Percentiles rank a stretch among this genome's conserved stretches.
Evolutionary conservation across 2,888 invertebrate species (phyloP).

Genomic region (Idaea dimidiata): DNA sequence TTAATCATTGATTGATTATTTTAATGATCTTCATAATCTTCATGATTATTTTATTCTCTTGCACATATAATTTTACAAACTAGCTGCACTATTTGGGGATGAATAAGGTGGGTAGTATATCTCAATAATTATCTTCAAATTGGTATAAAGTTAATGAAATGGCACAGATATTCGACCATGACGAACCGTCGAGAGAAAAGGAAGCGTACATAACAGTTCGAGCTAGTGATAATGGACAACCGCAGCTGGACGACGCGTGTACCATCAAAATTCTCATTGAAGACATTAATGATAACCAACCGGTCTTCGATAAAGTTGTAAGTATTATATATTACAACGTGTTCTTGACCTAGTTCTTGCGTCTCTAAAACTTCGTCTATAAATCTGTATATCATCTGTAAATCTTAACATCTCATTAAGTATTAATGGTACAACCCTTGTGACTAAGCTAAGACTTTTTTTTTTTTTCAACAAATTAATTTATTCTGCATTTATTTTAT

Average conservation of each 20-base stretch:
- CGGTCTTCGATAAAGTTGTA: conserved; percentile 90
- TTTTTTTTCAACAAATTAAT: too few species aligned
- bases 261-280: conserved; percentile 94
- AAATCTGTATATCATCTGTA: too few species aligned
- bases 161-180: conserved; percentile 89
- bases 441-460: too few species aligned
- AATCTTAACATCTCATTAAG: not conserved
- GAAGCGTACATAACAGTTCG: conserved; percentile 92
- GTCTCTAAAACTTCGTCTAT: too few species aligned
- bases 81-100: not conserved
- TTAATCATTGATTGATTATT: not conserved
- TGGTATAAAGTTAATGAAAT: conserved; percentile 19
- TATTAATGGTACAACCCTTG: not conserved
- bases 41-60: not conserved
- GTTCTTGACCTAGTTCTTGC: too few species aligned
- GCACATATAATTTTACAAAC: not conserved
- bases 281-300: conserved; percentile 96
- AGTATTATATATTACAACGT: conserved; percentile 52
- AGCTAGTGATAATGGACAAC: conserved; percentile 95
- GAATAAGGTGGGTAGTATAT: conserved; percentile 37
- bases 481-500: not conserved
- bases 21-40: not conserved
- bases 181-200: conserved; percentile 92
- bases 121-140: not conserved
- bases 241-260: conserved; percentile 94